Base-by-base conservation (phyloP, 2,113 vertebrate species). In the Cyprinus carpio region DNA sequence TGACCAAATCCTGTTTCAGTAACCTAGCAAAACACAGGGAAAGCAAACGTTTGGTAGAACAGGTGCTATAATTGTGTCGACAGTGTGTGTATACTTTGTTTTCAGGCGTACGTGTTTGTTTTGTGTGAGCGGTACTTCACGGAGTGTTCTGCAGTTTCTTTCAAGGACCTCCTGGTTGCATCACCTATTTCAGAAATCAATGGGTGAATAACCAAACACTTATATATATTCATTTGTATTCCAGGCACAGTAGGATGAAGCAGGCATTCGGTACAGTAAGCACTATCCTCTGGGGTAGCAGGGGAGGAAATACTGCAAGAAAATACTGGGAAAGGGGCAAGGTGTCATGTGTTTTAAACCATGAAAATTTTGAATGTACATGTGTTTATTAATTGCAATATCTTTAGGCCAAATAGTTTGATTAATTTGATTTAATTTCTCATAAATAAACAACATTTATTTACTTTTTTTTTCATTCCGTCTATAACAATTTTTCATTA, bases 181-280 rank as follows among this genome's bases (percentile, higher is more conserved):
- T 85, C 65, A 72, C 16, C 62, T 34, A 62, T 34, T 78, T 78
- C 18, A 81, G 78, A 49, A 72, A 81, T 80, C 69, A 81, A 85
- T 62, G 56, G 54, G 25, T 20, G 67, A 64, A 62, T 60, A 81
- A 79, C n/a, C 25, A 23, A 80, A 74, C 37, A 34, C 34, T 81
- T 79, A 79, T 46, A 75, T 60, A 37, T 69, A 54, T 64, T 69
- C 29, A 74, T 85, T 81, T 64, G 54, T 64, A 81, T 81, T 75
- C 76, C 67, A 72, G 65, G 60, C 84, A 81, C 51, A 72, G 76
- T n/a, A 62, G 25, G 40, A 56, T 46, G 65, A 62, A 80, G 75
- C 64, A 80, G 76, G 16, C 78, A 79, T 46, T 80, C 37, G 16
- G 56, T 69, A 74, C 40, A 74, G 67, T 51, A 60, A 81, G 43